Base-by-base conservation (phyloP, 2,888 invertebrate genomes). In the Vannuccia rotundouncinata region DNA sequence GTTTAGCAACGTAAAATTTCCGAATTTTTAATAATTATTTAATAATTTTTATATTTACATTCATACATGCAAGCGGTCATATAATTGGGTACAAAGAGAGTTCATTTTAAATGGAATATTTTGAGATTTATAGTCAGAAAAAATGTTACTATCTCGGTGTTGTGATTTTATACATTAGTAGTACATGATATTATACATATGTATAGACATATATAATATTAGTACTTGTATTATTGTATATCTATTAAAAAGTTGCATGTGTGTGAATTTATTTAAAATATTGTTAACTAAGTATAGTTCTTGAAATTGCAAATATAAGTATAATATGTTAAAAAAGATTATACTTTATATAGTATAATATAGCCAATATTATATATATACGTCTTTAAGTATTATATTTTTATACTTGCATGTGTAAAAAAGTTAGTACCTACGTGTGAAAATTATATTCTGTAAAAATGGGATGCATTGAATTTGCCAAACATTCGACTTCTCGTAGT, bases 381-480 rank as follows among this genome's bases (percentile, higher is more conserved):
- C 45, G 45, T 45, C 5, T 10, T 5, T 45, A 45, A 66, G 66
- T 66, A 66, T 27, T 66, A 66, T 66, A 66, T 66, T 66, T 66
- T 17, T 66, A 66, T 66, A 66, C 66, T 66, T 66, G 66, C 66
- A 66, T 66, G 66, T 66, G 25, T 66, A 66, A 66, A 66, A 66
- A 66, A 66, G 66, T 66, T n/a, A 66, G 22, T 66, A 66, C 66
- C n/a, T n/a, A n/a, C n/a, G 66, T 27, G 25, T n/a, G 25, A 22
- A 66, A 66, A 66, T 66, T 66, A 66, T 66, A 66, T 66, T 66
- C 66, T 66, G 25, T 66, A 22, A 66, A 66, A 66, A 5, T 66
- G 66, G 66, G 66, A 66, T 66, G 66, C 25, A 66, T 66, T 66
- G 66, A 66, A 66, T 66, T 66, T 66, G 66, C 66, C 66, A 66